Evolutionary conservation across 1,140 invertebrate species (phyloP).

Genomic region (Zaprionus camerounensis): DNA sequence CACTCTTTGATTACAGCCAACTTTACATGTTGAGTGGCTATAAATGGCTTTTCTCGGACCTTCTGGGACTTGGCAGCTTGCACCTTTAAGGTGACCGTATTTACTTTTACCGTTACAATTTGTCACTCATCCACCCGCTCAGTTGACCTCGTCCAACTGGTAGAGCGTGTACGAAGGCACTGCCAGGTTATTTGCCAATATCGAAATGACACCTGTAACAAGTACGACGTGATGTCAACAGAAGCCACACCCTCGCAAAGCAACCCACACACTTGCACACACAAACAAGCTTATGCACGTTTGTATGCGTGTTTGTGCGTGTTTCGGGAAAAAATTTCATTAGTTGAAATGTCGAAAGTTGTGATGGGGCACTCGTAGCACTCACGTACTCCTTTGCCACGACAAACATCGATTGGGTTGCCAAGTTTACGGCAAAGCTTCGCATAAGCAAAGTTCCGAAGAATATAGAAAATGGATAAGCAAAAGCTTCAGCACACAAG

Average conservation of each 20-base stretch:
- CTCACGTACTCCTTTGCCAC: neutral
- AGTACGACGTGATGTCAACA: slow-evolving; percentile 76
- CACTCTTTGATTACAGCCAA: slow-evolving; percentile 8
- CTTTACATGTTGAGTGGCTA: slow-evolving; percentile 6
- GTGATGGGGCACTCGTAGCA: slow-evolving; percentile 22
- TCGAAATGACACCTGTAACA: slow-evolving; percentile 68
- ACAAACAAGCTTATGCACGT: neutral
- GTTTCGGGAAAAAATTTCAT: slow-evolving; percentile 65
- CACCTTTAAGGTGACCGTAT: slow-evolving; percentile 24
- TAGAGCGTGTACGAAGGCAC: neutral
- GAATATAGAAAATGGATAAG: slow-evolving; percentile 15
- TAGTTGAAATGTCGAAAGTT: slow-evolving; percentile 74
- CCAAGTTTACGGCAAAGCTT: slow-evolving; percentile 19
- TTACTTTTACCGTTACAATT: slow-evolving; percentile 14
- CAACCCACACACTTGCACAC: neutral
- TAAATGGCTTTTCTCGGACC: slow-evolving; percentile 9
- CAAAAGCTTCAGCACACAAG: slow-evolving; percentile 4
- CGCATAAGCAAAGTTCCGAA: slow-evolving; percentile 6
- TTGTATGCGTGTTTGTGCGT: slow-evolving; percentile 17
- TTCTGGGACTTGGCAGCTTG: neutral
- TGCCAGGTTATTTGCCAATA: slow-evolving; percentile 42
- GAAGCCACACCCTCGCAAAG: slow-evolving; percentile 40
- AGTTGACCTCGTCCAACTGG: slow-evolving; percentile 21
- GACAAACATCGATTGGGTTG: slow-evolving; percentile 31
- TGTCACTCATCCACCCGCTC: slow-evolving; percentile 4